phyloP scores from a whole-genome alignment of 1,140 invertebrate species.

The Gryllus bimaculatus region DNA sequence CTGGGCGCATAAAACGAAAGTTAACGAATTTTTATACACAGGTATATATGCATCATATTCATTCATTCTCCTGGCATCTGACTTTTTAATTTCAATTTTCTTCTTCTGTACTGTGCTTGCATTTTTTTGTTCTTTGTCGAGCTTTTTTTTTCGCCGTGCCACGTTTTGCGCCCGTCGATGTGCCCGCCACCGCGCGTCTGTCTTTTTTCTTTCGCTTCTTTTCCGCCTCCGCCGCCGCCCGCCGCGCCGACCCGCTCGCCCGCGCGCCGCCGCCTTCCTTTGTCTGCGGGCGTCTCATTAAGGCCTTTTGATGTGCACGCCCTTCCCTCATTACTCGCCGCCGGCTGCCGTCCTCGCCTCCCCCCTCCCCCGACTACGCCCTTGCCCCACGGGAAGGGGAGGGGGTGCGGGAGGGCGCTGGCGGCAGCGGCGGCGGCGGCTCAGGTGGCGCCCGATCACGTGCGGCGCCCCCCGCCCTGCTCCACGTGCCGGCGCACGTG shows the following conservation, averaged over 20 bases:
- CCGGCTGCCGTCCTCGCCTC: neutral
- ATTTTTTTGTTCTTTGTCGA: neutral
- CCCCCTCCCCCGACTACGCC: neutral
- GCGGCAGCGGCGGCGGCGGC: too few relatives aligned
- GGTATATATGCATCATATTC: neutral
- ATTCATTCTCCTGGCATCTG: neutral
- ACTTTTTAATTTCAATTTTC: slow-evolving; percentile 6
- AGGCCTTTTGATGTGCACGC: neutral
- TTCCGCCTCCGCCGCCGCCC: neutral
- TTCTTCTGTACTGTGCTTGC: neutral
- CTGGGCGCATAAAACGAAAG: neutral
- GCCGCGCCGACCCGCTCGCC: neutral
- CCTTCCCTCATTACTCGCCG: neutral
- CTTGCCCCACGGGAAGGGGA: neutral
- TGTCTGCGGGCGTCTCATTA: neutral
- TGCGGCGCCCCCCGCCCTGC: neutral
- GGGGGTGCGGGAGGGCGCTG: too few relatives aligned
- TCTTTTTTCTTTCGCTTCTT: neutral
- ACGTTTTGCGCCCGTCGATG: neutral
- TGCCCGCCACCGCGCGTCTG: neutral
- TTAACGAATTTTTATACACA: neutral
- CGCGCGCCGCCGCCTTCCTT: neutral
- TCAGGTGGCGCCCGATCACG: too few relatives aligned
- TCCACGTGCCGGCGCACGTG: neutral
- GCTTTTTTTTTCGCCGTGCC: neutral